Evolutionary conservation across 2,888 invertebrate species (phyloP).

Genomic region (Erannis defoliaria): DNA sequence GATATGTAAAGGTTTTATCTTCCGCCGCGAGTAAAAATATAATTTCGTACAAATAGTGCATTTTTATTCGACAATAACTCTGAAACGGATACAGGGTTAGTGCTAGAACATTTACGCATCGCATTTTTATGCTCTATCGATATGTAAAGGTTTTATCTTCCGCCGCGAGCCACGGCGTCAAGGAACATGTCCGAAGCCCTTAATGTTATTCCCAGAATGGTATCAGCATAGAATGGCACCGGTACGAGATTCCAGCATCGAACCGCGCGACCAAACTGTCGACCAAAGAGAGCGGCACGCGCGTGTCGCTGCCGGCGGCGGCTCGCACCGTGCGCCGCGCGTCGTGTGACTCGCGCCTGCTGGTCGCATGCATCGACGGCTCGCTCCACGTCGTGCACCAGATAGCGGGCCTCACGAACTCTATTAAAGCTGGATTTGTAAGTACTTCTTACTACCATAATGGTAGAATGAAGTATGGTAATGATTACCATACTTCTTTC

Average conservation of each 20-base stretch:
- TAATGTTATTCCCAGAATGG: conserved; percentile 61
- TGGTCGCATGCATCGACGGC: conserved; percentile 95
- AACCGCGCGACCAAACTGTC: conserved; percentile 82
- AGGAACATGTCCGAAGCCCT: no score
- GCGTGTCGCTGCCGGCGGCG: conserved; percentile 87
- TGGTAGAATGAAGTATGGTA: no score
- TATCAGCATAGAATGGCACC: conserved; percentile 88
- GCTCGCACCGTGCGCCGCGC: conserved; percentile 61
- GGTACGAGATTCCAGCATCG: conserved; percentile 90
- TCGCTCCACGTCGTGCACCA: conserved; percentile 93
- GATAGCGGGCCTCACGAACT: conserved; percentile 90
- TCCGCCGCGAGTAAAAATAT: no score
- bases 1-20: no score
- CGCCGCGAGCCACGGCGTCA: no score
- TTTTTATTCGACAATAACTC: no score
- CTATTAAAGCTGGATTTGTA: conserved; percentile 93
- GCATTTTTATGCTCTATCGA: no score
- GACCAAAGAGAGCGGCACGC: conserved; percentile 81
- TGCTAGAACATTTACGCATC: no score
- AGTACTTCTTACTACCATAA: conserved; percentile 60
- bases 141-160: no score
- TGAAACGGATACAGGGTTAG: no score
- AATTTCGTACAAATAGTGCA: no score
- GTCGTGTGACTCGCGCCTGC: conserved; percentile 90
- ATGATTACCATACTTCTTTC: no score